These are phyloP conservation scores for Ornithorhynchus anatinus DNA, from an alignment of 2,113 vertebrate genomes.

Conservation along the genomic window DNA sequence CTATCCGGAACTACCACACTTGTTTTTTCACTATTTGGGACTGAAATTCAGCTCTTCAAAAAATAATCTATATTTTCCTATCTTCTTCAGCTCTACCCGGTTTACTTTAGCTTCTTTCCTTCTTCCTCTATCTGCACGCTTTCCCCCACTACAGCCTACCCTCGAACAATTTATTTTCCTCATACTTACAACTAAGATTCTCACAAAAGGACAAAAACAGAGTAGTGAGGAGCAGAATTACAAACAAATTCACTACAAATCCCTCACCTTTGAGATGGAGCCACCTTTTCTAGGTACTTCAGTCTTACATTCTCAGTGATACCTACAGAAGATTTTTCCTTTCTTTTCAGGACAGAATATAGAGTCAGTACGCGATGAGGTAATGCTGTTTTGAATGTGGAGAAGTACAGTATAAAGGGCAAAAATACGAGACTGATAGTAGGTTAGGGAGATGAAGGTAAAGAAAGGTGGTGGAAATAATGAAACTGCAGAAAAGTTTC, in stretches of 20 bases:
- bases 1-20: no score
- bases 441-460: slow-evolving; percentile 11
- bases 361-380: not conserved
- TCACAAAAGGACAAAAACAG: not conserved
- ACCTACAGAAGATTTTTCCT: not conserved
- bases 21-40: no score
- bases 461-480: no score
- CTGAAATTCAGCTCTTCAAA: no score
- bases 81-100: slow-evolving; percentile 13
- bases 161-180: no score
- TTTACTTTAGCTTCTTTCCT: not conserved
- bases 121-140: slow-evolving; percentile 1
- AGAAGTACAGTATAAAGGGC: not conserved
- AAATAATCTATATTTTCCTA: not conserved
- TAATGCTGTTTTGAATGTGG: not conserved
- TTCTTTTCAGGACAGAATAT: not conserved
- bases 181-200: no score
- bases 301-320: not conserved
- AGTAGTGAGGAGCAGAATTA: not conserved
- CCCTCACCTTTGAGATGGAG: not conserved
- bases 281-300: not conserved
- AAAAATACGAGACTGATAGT: slow-evolving; percentile 11
- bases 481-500: no score
- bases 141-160: not conserved
- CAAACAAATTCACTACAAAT: not conserved